Percentiles rank a stretch among this genome's conserved stretches.
These are phyloP conservation scores for Leucoma salicis DNA, from an alignment of 2,888 invertebrate genomes.

Conservation along the genomic window DNA sequence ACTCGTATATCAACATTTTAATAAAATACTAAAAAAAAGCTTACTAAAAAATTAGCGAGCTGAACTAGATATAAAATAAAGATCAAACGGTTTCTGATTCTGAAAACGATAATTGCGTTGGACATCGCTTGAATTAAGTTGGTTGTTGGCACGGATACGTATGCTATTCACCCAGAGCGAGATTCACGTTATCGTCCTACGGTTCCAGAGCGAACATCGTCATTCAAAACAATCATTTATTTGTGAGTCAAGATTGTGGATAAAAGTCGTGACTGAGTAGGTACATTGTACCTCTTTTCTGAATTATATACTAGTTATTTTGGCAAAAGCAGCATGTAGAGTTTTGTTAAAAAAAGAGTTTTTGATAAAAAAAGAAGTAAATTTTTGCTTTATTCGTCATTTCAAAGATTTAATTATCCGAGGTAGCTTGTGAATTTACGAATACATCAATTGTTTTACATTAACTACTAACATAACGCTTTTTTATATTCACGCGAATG, in stretches of 20 bases:
- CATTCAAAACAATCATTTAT: slow-evolving; percentile 58
- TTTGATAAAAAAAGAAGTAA: too few species aligned
- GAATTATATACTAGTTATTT: too few species aligned
- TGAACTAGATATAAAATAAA: slow-evolving; percentile 32
- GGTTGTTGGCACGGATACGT: slow-evolving; percentile 25
- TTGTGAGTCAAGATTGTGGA: slow-evolving; percentile 56
- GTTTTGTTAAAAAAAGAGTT: too few species aligned
- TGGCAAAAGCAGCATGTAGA: too few species aligned
- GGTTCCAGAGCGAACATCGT: slow-evolving; percentile 32
- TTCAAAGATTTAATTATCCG: too few species aligned
- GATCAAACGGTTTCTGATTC: slow-evolving; percentile 66
- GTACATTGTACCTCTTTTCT: too few species aligned
- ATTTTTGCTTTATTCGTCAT: too few species aligned
- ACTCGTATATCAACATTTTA: slow-evolving; percentile 14
- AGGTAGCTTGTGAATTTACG: too few species aligned
- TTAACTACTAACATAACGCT: too few species aligned
- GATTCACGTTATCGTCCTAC: slow-evolving; percentile 24
- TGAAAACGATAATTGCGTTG: slow-evolving; percentile 61
- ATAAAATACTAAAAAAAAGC: slow-evolving; percentile 4
- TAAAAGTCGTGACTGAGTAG: slow-evolving; percentile 56
- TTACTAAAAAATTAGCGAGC: slow-evolving; percentile 14
- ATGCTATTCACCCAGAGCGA: slow-evolving; percentile 25
- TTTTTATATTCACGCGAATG: too few species aligned
- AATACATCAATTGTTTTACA: too few species aligned
- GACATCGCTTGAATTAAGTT: slow-evolving; percentile 51